Evolutionary conservation across 2,113 vertebrate species (phyloP).

Genomic region (Telmatochromis bifrenatus): DNA sequence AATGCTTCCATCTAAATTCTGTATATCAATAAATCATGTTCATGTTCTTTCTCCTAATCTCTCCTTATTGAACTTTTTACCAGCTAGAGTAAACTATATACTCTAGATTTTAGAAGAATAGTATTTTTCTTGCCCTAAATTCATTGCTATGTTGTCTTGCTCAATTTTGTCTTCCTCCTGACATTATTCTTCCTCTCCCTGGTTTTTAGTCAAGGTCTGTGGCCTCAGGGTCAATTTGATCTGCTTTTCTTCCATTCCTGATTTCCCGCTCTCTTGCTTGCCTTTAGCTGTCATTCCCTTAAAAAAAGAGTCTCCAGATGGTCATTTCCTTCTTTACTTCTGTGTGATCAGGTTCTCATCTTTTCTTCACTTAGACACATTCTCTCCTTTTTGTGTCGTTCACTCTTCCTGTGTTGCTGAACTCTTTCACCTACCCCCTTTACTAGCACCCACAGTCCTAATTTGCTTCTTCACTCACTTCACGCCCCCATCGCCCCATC

Average conservation of each 20-base stretch:
- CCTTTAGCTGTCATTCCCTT: neutral
- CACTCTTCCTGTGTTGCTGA: neutral
- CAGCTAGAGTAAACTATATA: neutral
- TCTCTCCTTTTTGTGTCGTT: neutral
- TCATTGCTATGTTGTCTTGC: neutral
- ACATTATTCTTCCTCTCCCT: neutral
- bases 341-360: neutral
- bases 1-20: neutral
- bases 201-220: conserved; percentile 18
- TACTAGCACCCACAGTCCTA: neutral
- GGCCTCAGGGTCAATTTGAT: conserved; percentile 12
- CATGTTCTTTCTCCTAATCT: neutral
- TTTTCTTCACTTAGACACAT: neutral
- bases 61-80: neutral
- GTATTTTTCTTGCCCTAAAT: neutral
- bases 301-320: neutral
- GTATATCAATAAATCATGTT: neutral
- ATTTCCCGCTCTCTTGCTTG: neutral
- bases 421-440: neutral
- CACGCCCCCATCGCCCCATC: neutral
- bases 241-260: neutral
- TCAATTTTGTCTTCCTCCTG: neutral
- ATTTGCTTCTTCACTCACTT: conserved; percentile 36
- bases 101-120: neutral
- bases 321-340: conserved; percentile 13